These are phyloP conservation scores for Drosophila persimilis DNA, from an alignment of 1,140 invertebrate genomes.

Conservation along the genomic window DNA sequence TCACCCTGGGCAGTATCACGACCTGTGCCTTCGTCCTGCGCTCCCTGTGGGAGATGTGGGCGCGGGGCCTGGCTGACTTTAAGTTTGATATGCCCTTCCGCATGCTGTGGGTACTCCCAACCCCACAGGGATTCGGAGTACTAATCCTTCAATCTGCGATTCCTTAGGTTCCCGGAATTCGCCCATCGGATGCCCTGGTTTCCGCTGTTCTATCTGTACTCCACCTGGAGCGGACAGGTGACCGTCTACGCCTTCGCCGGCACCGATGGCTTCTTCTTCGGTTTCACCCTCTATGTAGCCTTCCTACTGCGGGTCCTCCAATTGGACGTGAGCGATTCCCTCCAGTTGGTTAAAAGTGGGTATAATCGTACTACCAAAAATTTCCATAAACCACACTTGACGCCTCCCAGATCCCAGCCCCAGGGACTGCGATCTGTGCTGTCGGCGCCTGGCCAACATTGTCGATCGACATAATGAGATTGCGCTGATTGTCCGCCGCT, in stretches of 20 bases:
- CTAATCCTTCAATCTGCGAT: neutral
- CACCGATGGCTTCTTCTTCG: conserved; percentile 66
- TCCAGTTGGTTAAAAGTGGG: conserved; percentile 20
- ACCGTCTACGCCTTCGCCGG: conserved; percentile 60
- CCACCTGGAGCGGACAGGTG: conserved; percentile 62
- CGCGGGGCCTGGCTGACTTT: conserved; percentile 22
- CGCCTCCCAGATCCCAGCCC: conserved; percentile 20
- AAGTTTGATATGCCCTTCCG: conserved; percentile 67
- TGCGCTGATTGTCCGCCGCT: conserved; percentile 45
- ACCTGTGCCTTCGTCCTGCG: conserved; percentile 56
- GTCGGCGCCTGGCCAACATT: conserved; percentile 39
- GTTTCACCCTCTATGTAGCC: conserved; percentile 60
- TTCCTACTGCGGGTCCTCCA: conserved; percentile 39
- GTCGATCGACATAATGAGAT: conserved; percentile 66
- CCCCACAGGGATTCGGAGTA: neutral
- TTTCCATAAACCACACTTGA: neutral
- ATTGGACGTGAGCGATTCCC: conserved; percentile 39
- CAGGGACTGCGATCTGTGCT: conserved; percentile 21
- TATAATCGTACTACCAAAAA: neutral
- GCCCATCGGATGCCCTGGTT: conserved; percentile 59
- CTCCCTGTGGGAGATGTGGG: conserved; percentile 62
- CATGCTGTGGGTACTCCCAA: conserved; percentile 42
- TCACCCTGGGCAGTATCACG: conserved; percentile 51
- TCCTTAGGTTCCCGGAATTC: conserved; percentile 42
- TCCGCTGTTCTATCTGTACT: conserved; percentile 55